Evolutionary conservation across 2,113 vertebrate species (phyloP).

Genomic region (Prunella himalayana): DNA sequence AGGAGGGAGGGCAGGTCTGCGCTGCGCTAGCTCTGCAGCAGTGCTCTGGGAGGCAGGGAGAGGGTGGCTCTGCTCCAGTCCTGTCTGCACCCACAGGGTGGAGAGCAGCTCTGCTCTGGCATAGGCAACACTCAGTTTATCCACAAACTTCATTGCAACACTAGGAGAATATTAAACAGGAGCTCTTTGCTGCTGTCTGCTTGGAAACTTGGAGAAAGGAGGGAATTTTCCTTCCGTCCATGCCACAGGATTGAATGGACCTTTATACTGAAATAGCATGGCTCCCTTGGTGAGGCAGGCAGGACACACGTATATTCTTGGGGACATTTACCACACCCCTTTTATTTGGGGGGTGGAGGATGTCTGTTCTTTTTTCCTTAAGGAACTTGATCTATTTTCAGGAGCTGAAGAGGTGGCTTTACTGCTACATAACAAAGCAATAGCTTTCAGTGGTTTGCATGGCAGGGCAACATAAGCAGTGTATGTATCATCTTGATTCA

Average conservation of each 20-base stretch:
- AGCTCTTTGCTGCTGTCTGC: slow-evolving; percentile 9
- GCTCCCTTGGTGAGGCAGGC: not conserved
- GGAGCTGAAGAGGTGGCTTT: not conserved
- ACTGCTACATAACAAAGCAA: not conserved
- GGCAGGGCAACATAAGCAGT: too few species aligned
- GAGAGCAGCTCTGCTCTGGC: slow-evolving; percentile 19
- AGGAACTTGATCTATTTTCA: not conserved
- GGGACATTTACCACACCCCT: not conserved
- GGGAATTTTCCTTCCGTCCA: not conserved
- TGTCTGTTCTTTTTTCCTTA: not conserved
- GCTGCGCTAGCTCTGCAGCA: not conserved
- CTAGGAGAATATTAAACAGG: slow-evolving; percentile 52
- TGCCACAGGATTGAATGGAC: not conserved
- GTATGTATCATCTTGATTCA: not conserved
- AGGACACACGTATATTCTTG: not conserved
- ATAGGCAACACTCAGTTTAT: not conserved
- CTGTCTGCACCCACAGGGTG: not conserved
- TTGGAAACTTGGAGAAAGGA: slow-evolving; percentile 36
- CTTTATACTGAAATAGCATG: not conserved
- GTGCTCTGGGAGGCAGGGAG: not conserved
- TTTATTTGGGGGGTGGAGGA: not conserved
- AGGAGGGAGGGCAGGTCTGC: not conserved
- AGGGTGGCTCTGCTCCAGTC: not conserved
- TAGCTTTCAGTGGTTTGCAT: not conserved
- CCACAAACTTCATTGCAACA: slow-evolving; percentile 36